phyloP scores from a whole-genome alignment of 2,888 invertebrate species.

The Erebia palarica region DNA sequence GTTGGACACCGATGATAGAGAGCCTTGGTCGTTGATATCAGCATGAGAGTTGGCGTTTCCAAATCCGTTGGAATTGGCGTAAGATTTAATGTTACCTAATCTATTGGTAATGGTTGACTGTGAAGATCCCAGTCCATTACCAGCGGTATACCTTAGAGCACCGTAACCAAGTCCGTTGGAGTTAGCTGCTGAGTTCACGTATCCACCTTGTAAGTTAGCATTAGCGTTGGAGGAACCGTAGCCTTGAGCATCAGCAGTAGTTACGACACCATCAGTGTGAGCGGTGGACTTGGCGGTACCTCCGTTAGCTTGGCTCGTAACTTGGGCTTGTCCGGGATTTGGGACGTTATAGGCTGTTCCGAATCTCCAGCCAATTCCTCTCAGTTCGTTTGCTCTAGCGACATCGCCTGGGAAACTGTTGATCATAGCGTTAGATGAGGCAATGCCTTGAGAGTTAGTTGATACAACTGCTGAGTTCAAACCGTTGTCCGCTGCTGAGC shows the following conservation, averaged over 20 bases:
- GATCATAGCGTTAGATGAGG: conserved; percentile 58
- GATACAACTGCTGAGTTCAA: conserved; percentile 50
- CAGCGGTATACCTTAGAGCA: conserved; percentile 48
- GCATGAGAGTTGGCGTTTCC: conserved; percentile 38
- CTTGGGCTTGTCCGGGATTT: conserved; percentile 45
- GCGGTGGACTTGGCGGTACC: conserved; percentile 48
- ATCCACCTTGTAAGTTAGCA: conserved; percentile 54
- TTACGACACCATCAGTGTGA: conserved; percentile 48
- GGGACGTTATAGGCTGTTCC: conserved; percentile 64
- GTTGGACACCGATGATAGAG: conserved; percentile 39
- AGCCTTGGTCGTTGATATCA: conserved; percentile 39
- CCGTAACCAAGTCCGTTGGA: conserved; percentile 47
- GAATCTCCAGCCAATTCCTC: conserved; percentile 64
- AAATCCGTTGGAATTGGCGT: conserved; percentile 42
- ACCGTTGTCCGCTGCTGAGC: conserved; percentile 50
- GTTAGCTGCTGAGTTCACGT: conserved; percentile 51
- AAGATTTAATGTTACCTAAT: conserved; percentile 37
- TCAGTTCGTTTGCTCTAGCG: conserved; percentile 51
- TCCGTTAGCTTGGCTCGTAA: conserved; percentile 45
- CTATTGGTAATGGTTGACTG: conserved; percentile 42
- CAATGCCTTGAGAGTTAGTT: conserved; percentile 56
- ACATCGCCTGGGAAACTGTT: conserved; percentile 52
- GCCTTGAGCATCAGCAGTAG: conserved; percentile 53
- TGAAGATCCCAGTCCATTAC: conserved; percentile 41
- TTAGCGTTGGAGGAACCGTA: conserved; percentile 52